These are phyloP conservation scores for Tuberolachnus salignus DNA, from an alignment of 2,888 invertebrate genomes.

Conservation along the genomic window DNA sequence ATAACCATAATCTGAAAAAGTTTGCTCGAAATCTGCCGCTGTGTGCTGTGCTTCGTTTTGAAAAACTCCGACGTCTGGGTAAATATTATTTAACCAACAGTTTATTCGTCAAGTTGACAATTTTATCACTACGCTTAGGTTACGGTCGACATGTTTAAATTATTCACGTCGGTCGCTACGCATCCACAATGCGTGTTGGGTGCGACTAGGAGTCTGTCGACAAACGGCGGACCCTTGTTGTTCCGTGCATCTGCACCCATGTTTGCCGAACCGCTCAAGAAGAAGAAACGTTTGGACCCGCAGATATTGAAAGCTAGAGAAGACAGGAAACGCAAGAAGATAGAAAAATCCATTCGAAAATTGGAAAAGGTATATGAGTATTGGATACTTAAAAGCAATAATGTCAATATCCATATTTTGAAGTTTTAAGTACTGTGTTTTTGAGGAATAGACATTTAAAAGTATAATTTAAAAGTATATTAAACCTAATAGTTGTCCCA, in stretches of 20 bases:
- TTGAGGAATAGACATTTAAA: too few species aligned
- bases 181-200: not conserved
- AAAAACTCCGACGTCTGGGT: too few species aligned
- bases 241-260: conserved; percentile 63
- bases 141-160: conserved; percentile 26
- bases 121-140: too few species aligned
- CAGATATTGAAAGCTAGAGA: conserved; percentile 79
- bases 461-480: too few species aligned
- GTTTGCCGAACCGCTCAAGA: conserved; percentile 84
- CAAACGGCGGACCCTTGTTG: conserved; percentile 28
- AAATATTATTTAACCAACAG: too few species aligned
- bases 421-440: too few species aligned
- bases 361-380: conserved; percentile 62
- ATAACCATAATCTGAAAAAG: too few species aligned
- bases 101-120: too few species aligned
- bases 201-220: conserved; percentile 8
- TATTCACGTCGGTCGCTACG: conserved; percentile 4
- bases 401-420: too few species aligned
- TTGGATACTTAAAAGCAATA: not conserved
- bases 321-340: conserved; percentile 77
- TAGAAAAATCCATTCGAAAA: conserved; percentile 85
- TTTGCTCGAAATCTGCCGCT: too few species aligned
- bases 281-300: conserved; percentile 86
- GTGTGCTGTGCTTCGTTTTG: not conserved
- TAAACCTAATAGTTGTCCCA: too few species aligned